Evolutionary conservation across 2,797 vertebrate genomes (phyloP), one percentile per base, ranked within the genome.

Genomic region (Artibeus jamaicensis): DNA sequence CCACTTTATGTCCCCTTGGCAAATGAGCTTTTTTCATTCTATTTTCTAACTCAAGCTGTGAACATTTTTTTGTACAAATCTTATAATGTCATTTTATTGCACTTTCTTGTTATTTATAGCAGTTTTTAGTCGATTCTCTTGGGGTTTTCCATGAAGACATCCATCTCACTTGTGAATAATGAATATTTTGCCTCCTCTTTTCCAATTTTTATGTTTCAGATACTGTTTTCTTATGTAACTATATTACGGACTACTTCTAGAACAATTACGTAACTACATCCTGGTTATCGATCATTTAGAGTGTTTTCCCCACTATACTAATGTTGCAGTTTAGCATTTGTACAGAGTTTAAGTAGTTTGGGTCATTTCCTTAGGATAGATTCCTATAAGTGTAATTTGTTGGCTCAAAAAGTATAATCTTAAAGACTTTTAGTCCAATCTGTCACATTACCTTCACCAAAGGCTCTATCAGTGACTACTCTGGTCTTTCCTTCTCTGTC

Each of bases 1-100:
- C 87, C 44, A 92, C n/a, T 42, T 91, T 71, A 48, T 86, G 22
- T 55, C 44, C 26, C 11, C 5, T 82, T 83, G 37, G 53, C 39
- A 92, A 87, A 87, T 46, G 2, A 16, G 32, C 26, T 34, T 46
- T 82, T 57, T 10, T 14, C 12, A 86, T 90, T 88, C 10, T 73
- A 16, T 92, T 96, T 94, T 94, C 26, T 78, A 90, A 86, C 26
- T 67, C 21, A 50, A 85, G 3, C n/a, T 87, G 4, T 68, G 65
- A 83, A 76, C 6, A 14, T 50, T 77, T 78, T 89, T 76, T 89
- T 76, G 5, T n/a, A 84, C 9, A 32, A 37, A 76, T 50, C 22
- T 44, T 21, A 16, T 76, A 77, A 90, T 85, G 44, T 65, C 22
- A 67, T 79, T 65, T 91, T 50, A 71, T 21, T 71, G n/a, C 57